Evolutionary conservation across 2,113 vertebrate species (phyloP).

Genomic region (Rafetus swinhoei): DNA sequence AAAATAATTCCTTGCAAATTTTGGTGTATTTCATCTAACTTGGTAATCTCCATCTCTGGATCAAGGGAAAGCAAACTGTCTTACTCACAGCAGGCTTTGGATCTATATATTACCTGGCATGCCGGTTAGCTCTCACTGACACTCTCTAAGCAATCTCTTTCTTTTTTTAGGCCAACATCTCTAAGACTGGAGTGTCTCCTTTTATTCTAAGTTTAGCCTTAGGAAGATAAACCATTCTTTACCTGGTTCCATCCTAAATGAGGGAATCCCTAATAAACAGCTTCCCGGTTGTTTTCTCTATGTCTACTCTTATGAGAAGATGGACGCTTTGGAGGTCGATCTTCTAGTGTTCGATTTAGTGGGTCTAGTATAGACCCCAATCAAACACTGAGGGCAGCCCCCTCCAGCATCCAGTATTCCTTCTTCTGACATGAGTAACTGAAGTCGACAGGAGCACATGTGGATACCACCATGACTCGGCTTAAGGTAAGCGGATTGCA

Average conservation of each 20-base stretch:
- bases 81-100: background rate
- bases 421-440: too few species aligned
- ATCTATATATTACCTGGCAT: background rate
- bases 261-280: background rate
- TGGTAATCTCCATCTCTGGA: background rate
- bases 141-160: slow-evolving; percentile 21
- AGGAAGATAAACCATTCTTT: slow-evolving; percentile 39
- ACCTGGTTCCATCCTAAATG: slow-evolving; percentile 10
- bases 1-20: background rate
- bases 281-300: background rate
- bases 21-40: background rate
- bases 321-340: too few species aligned
- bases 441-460: too few species aligned
- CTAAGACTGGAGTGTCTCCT: slow-evolving; percentile 44
- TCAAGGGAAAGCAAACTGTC: background rate
- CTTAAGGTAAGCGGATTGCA: too few species aligned
- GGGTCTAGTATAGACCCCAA: too few species aligned
- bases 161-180: slow-evolving; percentile 15
- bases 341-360: too few species aligned
- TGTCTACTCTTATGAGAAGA: too few species aligned
- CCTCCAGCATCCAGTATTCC: too few species aligned
- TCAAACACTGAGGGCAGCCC: too few species aligned
- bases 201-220: slow-evolving; percentile 36
- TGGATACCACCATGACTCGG: too few species aligned
- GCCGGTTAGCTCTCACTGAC: background rate